Conservation (phyloP, 1,140 invertebrate species). For the Trinorchestia longiramus region DNA sequence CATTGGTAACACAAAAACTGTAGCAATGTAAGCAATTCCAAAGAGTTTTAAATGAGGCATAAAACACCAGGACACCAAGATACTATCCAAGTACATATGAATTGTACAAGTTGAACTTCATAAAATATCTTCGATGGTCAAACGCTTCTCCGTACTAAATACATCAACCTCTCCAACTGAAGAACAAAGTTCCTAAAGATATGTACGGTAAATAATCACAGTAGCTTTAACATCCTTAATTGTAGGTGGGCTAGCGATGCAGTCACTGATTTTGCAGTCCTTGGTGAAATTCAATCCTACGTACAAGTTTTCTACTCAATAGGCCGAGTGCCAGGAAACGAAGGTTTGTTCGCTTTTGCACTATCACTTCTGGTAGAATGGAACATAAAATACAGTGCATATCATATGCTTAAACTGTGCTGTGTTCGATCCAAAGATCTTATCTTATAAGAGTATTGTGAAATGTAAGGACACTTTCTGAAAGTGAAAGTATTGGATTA, state of each 20-base stretch:
- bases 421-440: not conserved
- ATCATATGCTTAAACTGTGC: not conserved
- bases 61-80: not conserved
- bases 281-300: not conserved
- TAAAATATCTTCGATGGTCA: not conserved
- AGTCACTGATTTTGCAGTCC: not conserved
- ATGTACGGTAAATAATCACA: constrained; percentile 26
- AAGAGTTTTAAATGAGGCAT: not conserved
- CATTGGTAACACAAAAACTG: not conserved
- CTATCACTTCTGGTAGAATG: not conserved
- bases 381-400: not conserved
- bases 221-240: constrained; percentile 29
- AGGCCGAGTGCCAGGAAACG: not conserved
- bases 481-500: not conserved
- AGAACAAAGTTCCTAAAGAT: not conserved
- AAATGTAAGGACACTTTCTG: not conserved
- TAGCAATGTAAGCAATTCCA: not conserved
- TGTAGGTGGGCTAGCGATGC: not conserved
- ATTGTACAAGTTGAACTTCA: not conserved
- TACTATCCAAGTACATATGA: not conserved
- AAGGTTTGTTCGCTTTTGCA: not conserved
- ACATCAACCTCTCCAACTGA: not conserved
- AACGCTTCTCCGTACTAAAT: not conserved
- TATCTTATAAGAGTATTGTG: not conserved
- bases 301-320: not conserved